Base-by-base conservation (phyloP, 2,797 vertebrate species). In the Falco cherrug region DNA sequence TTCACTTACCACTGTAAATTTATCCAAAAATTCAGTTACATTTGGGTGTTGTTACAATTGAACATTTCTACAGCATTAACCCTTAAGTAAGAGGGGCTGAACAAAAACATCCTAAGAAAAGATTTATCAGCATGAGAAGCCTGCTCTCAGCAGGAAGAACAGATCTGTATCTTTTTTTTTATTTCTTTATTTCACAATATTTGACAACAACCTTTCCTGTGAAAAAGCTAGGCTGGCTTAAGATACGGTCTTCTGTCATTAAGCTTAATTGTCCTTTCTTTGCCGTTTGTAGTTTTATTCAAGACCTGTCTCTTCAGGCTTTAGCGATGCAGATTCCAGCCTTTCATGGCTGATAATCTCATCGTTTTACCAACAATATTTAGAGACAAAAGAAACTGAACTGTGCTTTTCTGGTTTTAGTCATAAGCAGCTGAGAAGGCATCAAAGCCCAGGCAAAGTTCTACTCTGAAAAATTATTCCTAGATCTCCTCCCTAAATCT, bases 381-480 rank as follows among this genome's bases (percentile, higher is more conserved):
- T 76, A 89, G 80, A 78, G 41, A 51, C 61, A 91, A 92, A 87
- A n/a, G 51, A 57, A 51, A 6, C 43, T 64, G 77, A 88, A 53
- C 69, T 24, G 18, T 69, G 15, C 54, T 75, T 73, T 79, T 65
- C 92, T 92, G 7, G 12, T 77, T 94, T 93, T 75, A 91, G 63
- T 71, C 65, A 15, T 47, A 82, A 24, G 57, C 80, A 85, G 31
- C 21, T 69, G 67, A 90, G 51, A 89, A 79, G 17, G 68, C 74
- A 90, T 26, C 48, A 64, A 78, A 59, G 37, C 43, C 70, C 50
- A 88, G 84, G 63, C 16, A 91, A 93, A 97, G 50, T 70, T 70
- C 75, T 87, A 26, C 47, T 70, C 35, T 60, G 39, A 80, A 80
- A 88, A 95, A 87, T 95, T 75, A 54, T 68, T 92, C 78, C 85